Percentiles rank a stretch among this genome's conserved stretches.
Conservation (phyloP, 2,888 invertebrate genomes). For the Pseudoips prasinana region DNA sequence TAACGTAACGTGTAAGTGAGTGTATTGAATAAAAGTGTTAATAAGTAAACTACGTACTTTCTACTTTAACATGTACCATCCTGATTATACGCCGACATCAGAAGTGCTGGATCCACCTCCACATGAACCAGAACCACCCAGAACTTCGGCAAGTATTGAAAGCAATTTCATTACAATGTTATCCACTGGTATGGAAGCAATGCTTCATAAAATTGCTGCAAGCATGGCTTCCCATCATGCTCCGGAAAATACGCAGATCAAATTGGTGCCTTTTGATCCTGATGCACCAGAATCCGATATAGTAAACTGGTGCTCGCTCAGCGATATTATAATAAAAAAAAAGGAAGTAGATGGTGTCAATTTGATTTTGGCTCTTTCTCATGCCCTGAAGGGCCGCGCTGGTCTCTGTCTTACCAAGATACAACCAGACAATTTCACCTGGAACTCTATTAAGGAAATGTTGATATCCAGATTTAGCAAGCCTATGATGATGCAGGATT, state of each 20-base stretch:
- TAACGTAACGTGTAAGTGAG: too few species aligned
- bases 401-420: constrained; percentile 21
- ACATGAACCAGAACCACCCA: neutral
- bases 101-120: neutral
- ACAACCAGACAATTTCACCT: constrained; percentile 14
- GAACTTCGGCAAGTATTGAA: neutral
- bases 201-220: neutral
- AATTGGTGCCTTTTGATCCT: constrained; percentile 4
- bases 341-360: constrained; percentile 19
- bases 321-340: constrained; percentile 4
- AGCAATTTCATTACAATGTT: constrained; percentile 1
- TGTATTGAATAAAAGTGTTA: too few species aligned
- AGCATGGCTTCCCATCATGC: neutral
- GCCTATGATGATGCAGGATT: constrained; percentile 26
- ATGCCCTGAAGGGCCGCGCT: constrained; percentile 22
- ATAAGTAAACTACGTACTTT: too few species aligned
- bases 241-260: neutral
- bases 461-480: constrained; percentile 27
- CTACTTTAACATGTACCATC: too few species aligned
- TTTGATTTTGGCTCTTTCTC: constrained; percentile 17
- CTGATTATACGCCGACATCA: too few species aligned
- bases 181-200: constrained; percentile 1
- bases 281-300: constrained; percentile 10
- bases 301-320: constrained; percentile 9
- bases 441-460: constrained; percentile 21